phyloP scores from a whole-genome alignment of 1,140 invertebrate species.

The Heterodera carotae region DNA sequence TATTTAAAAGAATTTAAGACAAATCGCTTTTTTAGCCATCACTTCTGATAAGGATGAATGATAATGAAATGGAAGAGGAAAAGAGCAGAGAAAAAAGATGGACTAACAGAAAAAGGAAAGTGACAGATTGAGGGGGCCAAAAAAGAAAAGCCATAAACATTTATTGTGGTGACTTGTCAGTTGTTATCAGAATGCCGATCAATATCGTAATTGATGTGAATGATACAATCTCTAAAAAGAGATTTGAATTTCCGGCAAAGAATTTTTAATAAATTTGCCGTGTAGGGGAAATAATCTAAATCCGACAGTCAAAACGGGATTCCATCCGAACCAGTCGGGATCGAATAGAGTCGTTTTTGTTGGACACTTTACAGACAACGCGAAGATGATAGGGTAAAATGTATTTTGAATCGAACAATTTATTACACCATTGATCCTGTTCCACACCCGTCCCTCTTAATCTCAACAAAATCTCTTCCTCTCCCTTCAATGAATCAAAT shows the following conservation, averaged over 20 bases:
- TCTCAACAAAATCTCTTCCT: background rate
- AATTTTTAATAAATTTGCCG: too few species aligned
- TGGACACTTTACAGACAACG: background rate
- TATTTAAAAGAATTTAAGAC: too few species aligned
- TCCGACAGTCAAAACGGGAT: too few species aligned
- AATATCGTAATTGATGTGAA: too few species aligned
- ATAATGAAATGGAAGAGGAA: background rate
- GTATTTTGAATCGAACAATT: background rate
- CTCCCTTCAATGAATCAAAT: background rate
- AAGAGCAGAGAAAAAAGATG: background rate
- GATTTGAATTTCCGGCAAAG: too few species aligned
- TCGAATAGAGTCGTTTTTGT: background rate
- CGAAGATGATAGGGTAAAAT: background rate
- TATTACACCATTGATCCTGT: background rate
- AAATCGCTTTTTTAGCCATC: too few species aligned
- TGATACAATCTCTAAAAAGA: too few species aligned
- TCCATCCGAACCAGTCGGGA: too few species aligned
- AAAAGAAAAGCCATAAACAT: constrained; percentile 6
- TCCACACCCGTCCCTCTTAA: background rate
- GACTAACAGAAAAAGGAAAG: background rate
- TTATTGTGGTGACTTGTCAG: background rate
- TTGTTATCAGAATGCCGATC: too few species aligned
- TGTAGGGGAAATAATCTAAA: too few species aligned
- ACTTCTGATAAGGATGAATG: background rate
- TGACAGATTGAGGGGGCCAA: background rate